Conservation (phyloP, 92 coral and sea anemone genomes). For the Palythoa grandis region DNA sequence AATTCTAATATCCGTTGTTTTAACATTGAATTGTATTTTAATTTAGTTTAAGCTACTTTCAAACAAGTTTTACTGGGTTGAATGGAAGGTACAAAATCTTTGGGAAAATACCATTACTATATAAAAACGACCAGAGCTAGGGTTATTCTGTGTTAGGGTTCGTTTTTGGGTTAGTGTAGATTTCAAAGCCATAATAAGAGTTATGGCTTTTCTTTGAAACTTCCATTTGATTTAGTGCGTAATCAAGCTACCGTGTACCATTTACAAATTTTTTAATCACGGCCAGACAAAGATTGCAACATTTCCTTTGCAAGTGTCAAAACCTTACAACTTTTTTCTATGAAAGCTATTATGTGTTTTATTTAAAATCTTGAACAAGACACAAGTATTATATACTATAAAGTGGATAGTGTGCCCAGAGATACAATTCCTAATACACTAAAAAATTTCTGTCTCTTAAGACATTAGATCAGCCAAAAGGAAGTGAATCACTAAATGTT, state of each 20-base stretch:
- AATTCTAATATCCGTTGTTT: not conserved
- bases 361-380: not conserved
- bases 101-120: too few species aligned
- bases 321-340: not conserved
- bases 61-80: not conserved
- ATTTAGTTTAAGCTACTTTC: not conserved
- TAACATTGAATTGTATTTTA: not conserved
- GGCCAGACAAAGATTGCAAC: not conserved
- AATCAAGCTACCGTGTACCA: not conserved
- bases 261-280: not conserved
- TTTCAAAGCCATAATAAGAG: not conserved
- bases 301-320: not conserved
- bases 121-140: not conserved
- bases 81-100: not conserved
- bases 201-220: not conserved
- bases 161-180: not conserved
- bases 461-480: not conserved
- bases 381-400: not conserved
- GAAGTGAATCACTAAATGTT: not conserved
- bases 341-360: not conserved
- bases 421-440: too few species aligned
- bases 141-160: not conserved
- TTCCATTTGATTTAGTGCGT: not conserved
- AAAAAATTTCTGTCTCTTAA: not conserved
- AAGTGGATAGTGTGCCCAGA: too few species aligned